phyloP scores from a whole-genome alignment of 2,113 vertebrate species.

The Serilophus lunatus region DNA sequence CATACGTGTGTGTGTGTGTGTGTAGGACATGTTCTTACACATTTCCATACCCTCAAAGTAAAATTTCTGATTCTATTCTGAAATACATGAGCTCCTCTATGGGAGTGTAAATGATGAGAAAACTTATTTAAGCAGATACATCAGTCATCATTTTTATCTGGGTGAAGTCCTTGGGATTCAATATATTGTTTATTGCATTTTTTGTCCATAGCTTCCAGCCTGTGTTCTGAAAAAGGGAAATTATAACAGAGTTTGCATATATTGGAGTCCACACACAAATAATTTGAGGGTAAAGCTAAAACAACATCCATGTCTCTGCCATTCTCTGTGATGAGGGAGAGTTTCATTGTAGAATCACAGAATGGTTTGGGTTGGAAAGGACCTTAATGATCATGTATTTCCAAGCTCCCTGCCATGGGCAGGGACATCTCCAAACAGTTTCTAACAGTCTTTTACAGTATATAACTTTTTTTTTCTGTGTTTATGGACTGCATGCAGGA shows the following conservation, averaged over 20 bases:
- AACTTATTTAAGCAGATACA: not conserved
- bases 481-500: not conserved
- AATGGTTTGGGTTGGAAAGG: not conserved
- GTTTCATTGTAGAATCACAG: not conserved
- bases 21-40: not conserved
- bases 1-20: not conserved
- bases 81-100: not conserved
- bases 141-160: not conserved
- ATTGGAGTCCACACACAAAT: not conserved
- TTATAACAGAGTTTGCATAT: not conserved
- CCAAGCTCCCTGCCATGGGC: accelerated
- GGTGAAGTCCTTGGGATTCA: not conserved
- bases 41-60: not conserved
- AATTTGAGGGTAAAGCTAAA: not conserved
- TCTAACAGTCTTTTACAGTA: not conserved
- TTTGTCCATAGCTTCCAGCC: not conserved
- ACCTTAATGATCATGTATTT: not conserved
- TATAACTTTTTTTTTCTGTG: not conserved
- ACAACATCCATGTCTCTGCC: not conserved
- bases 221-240: accelerated
- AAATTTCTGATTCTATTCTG: not conserved
- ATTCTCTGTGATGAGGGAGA: not conserved
- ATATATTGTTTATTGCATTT: not conserved
- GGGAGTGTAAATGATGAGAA: not conserved
- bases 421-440: not conserved